Percentiles rank a stretch among this genome's conserved stretches.
These are phyloP conservation scores for Morelia viridis DNA, from an alignment of 2,797 vertebrate species.

Conservation along the genomic window DNA sequence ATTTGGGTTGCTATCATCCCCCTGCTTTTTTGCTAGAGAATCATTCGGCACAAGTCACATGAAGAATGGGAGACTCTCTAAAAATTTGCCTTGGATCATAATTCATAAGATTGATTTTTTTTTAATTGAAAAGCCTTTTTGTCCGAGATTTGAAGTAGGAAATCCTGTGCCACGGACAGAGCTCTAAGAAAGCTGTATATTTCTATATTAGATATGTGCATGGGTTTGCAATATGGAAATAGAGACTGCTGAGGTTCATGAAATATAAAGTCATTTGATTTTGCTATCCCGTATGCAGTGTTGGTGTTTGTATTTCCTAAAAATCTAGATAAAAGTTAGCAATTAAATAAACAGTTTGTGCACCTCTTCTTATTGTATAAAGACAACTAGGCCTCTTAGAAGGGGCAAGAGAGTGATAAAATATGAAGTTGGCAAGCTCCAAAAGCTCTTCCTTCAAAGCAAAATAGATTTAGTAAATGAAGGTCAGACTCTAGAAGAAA, in stretches of 20 bases:
- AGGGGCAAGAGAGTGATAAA: conserved; percentile 37
- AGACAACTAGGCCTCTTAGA: background rate
- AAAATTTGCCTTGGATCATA: conserved; percentile 51
- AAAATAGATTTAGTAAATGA: conserved; percentile 26
- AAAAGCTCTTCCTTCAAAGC: conserved; percentile 10
- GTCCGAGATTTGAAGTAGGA: conserved; percentile 37
- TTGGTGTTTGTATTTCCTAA: background rate
- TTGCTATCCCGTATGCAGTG: background rate
- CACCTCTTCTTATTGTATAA: conserved; percentile 24
- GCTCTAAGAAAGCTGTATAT: conserved; percentile 22
- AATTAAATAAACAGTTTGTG: conserved; percentile 10
- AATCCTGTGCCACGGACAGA: conserved; percentile 36
- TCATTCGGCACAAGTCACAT: conserved; percentile 62
- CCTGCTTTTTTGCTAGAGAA: conserved; percentile 46
- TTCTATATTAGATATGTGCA: background rate
- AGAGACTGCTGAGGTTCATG: background rate
- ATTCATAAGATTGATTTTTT: conserved; percentile 44
- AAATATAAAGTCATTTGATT: conserved; percentile 12
- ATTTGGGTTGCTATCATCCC: background rate
- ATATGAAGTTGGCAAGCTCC: background rate
- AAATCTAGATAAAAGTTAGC: conserved; percentile 10
- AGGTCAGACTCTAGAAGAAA: conserved; percentile 27
- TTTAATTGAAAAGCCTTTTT: conserved; percentile 45
- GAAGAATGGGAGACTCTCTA: conserved; percentile 53
- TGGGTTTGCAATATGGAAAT: background rate